Percentiles rank a stretch among this genome's conserved stretches.
Evolutionary conservation across 2,888 invertebrate species (phyloP).

Genomic region (Meiosimyza platycephala): DNA sequence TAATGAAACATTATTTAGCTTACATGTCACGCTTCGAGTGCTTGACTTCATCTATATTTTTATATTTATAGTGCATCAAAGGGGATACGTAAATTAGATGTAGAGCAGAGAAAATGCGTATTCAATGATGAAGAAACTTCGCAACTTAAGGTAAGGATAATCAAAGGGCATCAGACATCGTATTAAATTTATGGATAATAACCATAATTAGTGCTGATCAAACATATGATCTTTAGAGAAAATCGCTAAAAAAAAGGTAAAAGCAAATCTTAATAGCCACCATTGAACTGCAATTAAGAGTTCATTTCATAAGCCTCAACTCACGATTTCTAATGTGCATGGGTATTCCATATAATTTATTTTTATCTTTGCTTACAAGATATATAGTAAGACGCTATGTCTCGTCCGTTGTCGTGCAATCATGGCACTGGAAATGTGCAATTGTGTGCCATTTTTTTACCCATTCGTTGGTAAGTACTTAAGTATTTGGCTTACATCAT

Average conservation of each 20-base stretch:
- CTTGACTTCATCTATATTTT: too few species aligned
- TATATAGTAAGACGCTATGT: slow-evolving; percentile 63
- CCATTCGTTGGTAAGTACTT: slow-evolving; percentile 55
- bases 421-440: slow-evolving; percentile 69
- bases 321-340: background rate
- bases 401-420: slow-evolving; percentile 68
- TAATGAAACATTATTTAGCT: too few species aligned
- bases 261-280: too few species aligned
- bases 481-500: background rate
- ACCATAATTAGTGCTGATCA: too few species aligned
- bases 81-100: slow-evolving; percentile 63
- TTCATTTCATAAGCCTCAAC: too few species aligned
- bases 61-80: slow-evolving; percentile 55
- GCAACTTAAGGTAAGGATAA: slow-evolving; percentile 59
- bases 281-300: background rate
- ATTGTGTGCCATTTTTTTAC: slow-evolving; percentile 72
- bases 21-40: too few species aligned
- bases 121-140: slow-evolving; percentile 69
- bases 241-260: too few species aligned
- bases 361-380: slow-evolving; percentile 44
- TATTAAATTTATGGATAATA: too few species aligned
- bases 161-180: too few species aligned
- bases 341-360: background rate
- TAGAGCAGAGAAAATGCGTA: slow-evolving; percentile 69
- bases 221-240: too few species aligned